A percentile compares a stretch with the other conserved stretches of the same genome.
phyloP scores from a whole-genome alignment of 2,113 vertebrate species.

The Apteryx owenii region DNA sequence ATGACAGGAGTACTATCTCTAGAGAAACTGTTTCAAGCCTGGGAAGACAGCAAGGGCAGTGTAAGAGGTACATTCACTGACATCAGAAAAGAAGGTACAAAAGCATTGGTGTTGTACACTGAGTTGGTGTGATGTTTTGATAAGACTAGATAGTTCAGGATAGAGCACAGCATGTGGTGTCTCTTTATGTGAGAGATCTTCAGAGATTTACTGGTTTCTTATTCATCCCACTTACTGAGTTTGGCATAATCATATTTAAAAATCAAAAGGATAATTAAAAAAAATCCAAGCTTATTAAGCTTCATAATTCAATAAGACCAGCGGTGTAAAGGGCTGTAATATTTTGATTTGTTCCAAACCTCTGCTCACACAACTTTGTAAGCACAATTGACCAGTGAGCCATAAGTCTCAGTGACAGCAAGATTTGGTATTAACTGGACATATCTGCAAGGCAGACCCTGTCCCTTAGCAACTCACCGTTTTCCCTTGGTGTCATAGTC shows the following conservation, averaged over 20 bases:
- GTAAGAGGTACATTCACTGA: not conserved
- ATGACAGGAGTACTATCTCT: not conserved
- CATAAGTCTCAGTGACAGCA: not conserved
- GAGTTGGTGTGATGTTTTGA: not conserved
- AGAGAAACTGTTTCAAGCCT: not conserved
- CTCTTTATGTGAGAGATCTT: not conserved
- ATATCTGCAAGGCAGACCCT: not conserved
- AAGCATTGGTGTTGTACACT: not conserved
- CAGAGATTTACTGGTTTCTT: not conserved
- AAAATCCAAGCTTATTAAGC: not conserved
- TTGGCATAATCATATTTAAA: not conserved
- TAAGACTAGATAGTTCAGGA: not conserved
- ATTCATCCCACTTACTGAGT: not conserved
- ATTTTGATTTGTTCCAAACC: not conserved
- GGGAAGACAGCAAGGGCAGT: not conserved
- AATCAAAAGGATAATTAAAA: not conserved
- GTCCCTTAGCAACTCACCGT: not conserved
- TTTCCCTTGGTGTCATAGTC: not conserved
- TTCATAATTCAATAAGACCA: not conserved
- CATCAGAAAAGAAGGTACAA: not conserved
- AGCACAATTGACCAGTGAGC: not conserved
- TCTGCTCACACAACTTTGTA: not conserved
- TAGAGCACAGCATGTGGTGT: not conserved
- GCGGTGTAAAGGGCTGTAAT: not conserved
- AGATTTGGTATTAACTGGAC: conserved; percentile 8